phyloP scores from a whole-genome alignment of 2,888 invertebrate genomes.

The Herminia tarsipennalis region DNA sequence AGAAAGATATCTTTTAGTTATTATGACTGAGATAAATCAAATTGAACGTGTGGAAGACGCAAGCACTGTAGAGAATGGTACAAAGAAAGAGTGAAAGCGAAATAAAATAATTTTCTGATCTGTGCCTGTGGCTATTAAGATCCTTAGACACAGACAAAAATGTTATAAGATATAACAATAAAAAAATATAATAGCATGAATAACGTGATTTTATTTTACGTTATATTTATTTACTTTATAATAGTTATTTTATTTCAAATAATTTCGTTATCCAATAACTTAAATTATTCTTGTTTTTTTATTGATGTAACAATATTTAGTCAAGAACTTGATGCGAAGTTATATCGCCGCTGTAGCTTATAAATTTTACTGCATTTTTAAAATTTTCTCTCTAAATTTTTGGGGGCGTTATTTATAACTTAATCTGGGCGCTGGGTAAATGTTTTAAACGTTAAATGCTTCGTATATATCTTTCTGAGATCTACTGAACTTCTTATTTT shows the following conservation, averaged over 20 bases:
- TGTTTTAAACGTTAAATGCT: slow-evolving; percentile 70
- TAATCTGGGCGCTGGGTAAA: slow-evolving; percentile 78
- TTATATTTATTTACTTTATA: too few species aligned
- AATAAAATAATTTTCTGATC: neutral
- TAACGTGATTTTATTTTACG: too few species aligned
- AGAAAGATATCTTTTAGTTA: slow-evolving; percentile 45
- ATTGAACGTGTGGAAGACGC: slow-evolving; percentile 56
- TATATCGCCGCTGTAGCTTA: slow-evolving; percentile 54
- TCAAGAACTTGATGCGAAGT: neutral
- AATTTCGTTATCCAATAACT: too few species aligned
- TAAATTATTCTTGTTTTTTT: too few species aligned
- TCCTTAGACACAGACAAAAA: too few species aligned
- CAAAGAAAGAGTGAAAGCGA: slow-evolving; percentile 13
- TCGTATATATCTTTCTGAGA: slow-evolving; percentile 58
- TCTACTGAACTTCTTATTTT: slow-evolving; percentile 37
- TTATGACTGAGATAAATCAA: slow-evolving; percentile 56
- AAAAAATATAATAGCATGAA: too few species aligned
- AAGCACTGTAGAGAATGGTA: slow-evolving; percentile 29
- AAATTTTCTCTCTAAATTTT: slow-evolving; percentile 79
- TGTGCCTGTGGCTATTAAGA: too few species aligned
- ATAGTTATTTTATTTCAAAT: too few species aligned
- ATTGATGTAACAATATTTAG: neutral
- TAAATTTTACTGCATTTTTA: slow-evolving; percentile 55
- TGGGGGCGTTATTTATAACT: slow-evolving; percentile 80
- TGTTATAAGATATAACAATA: too few species aligned